Evolutionary conservation across 2,113 vertebrate species (phyloP).

Genomic region (Lontra canadensis): DNA sequence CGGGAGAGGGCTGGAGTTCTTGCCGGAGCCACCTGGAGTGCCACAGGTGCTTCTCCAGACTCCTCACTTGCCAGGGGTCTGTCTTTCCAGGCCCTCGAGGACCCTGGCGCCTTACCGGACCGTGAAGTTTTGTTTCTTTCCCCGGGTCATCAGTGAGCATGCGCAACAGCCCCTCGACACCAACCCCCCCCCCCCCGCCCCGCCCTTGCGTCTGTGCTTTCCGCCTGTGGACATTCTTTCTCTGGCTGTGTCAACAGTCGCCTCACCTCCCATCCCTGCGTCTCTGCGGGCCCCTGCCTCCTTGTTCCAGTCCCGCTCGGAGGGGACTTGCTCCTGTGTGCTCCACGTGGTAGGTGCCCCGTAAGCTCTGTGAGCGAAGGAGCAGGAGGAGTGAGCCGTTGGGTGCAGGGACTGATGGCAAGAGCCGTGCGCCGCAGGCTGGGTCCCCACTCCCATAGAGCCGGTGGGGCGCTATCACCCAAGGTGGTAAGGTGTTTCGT

Average conservation of each 20-base stretch:
- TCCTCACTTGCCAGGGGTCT: background rate
- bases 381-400: background rate
- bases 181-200: no score
- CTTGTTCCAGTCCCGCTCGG: background rate
- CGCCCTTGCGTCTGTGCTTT: background rate
- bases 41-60: background rate
- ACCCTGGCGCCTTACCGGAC: background rate
- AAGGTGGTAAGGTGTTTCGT: background rate
- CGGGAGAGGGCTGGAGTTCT: background rate
- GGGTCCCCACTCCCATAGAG: background rate
- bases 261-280: accelerated
- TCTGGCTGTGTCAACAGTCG: accelerated
- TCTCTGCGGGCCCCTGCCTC: background rate
- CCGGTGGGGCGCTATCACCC: background rate
- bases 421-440: accelerated
- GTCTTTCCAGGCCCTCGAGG: background rate
- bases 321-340: background rate
- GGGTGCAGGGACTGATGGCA: background rate
- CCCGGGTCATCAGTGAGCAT: background rate
- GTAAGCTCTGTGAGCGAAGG: background rate
- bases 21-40: constrained; percentile 31
- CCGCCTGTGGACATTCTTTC: background rate
- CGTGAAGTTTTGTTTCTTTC: background rate
- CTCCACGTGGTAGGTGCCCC: accelerated
- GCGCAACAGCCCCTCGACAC: accelerated